phyloP scores from a whole-genome alignment of 2,113 vertebrate species.

The Cyprinodon tularosa region DNA sequence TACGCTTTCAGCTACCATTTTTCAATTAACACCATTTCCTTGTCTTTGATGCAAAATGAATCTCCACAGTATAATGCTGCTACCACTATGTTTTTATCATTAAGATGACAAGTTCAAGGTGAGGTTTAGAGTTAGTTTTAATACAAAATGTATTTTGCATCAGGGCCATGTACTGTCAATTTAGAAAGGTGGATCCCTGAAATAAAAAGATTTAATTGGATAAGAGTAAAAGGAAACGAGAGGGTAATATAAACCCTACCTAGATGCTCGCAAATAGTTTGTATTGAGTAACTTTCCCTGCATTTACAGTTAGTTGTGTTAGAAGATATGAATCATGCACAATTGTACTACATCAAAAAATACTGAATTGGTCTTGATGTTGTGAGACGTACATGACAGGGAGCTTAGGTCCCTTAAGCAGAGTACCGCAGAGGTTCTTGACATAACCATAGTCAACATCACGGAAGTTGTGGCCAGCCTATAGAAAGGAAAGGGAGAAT shows the following conservation, averaged over 20 bases:
- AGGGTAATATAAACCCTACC: too few relatives aligned
- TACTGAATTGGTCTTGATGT: background rate
- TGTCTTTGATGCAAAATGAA: too few relatives aligned
- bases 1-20: too few relatives aligned
- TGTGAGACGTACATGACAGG: constrained; percentile 84
- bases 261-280: background rate
- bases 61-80: too few relatives aligned
- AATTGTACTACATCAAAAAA: background rate
- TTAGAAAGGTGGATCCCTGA: background rate
- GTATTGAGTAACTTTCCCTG: background rate
- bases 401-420: constrained; percentile 87
- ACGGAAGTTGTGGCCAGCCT: constrained; percentile 93
- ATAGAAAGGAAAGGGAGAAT: background rate
- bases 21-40: too few relatives aligned
- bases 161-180: too few relatives aligned
- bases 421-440: constrained; percentile 87
- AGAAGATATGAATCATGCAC: background rate
- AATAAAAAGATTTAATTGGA: background rate
- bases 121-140: background rate
- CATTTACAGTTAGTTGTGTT: background rate
- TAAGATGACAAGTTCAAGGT: too few relatives aligned
- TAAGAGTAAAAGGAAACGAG: too few relatives aligned
- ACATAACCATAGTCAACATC: constrained; percentile 86
- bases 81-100: too few relatives aligned
- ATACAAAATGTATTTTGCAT: background rate